Conservation (phyloP, 2,113 vertebrate genomes). For the Ochotona princeps region DNA sequence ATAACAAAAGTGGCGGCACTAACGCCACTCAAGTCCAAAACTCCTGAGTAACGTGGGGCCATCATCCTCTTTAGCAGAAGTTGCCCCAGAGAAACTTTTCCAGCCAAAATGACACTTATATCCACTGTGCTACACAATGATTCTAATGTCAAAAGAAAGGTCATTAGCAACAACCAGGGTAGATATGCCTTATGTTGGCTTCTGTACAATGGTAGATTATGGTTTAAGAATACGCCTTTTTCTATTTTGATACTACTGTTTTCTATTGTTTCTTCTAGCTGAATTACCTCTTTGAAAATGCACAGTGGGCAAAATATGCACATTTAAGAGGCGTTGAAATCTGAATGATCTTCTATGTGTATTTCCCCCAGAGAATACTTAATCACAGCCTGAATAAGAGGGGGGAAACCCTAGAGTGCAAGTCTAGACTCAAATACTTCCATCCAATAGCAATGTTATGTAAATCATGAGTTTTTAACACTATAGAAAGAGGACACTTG, state of each 20-base stretch:
- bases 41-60: neutral
- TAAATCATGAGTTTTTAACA: neutral
- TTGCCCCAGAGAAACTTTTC: neutral
- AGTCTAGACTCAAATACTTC: neutral
- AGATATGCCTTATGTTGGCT: neutral
- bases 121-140: neutral
- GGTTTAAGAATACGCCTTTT: neutral
- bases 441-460: neutral
- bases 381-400: neutral
- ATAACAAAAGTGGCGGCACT: neutral
- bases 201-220: neutral
- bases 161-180: neutral
- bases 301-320: neutral
- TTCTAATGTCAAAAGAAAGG: neutral
- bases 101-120: neutral
- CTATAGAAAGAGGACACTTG: neutral
- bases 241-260: neutral
- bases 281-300: neutral
- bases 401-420: neutral
- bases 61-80: neutral
- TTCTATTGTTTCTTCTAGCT: neutral
- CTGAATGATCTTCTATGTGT: neutral
- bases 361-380: neutral
- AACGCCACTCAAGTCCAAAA: neutral
- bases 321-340: neutral